Evolutionary conservation across 2,113 vertebrate genomes (phyloP).

Genomic region (Urocolius indicus): DNA sequence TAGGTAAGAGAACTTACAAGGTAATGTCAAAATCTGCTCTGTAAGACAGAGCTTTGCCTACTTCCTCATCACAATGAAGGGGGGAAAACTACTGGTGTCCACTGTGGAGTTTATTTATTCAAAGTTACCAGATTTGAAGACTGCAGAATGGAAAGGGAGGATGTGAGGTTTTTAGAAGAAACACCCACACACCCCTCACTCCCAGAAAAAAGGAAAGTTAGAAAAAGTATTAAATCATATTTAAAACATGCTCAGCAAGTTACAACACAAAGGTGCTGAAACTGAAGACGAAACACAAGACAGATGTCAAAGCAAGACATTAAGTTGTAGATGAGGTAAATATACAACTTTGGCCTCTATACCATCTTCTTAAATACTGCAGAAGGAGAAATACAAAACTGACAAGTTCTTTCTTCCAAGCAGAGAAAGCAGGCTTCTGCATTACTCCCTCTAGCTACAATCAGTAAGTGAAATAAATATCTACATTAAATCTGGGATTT

Average conservation of each 20-base stretch:
- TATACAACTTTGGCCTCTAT: fast-evolving
- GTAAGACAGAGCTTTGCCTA: not conserved
- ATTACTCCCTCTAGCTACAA: not conserved
- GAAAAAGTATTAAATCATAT: not conserved
- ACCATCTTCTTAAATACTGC: not conserved
- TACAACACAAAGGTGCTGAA: not conserved
- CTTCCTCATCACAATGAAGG: not conserved
- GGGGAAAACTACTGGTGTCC: not conserved
- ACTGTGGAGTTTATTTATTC: not conserved
- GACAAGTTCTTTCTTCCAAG: not conserved
- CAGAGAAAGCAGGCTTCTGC: not conserved
- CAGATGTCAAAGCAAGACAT: not conserved
- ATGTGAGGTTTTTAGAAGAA: not conserved
- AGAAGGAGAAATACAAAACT: not conserved
- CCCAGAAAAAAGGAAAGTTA: not conserved
- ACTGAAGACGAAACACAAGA: not conserved
- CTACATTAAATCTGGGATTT: not conserved
- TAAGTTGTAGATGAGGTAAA: not conserved
- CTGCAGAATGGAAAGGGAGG: not conserved
- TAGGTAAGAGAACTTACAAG: not conserved
- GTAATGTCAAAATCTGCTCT: not conserved
- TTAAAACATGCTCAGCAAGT: not conserved
- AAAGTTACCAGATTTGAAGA: not conserved
- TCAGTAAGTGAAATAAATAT: not conserved
- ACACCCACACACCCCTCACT: not conserved